Evolutionary conservation across 1,140 invertebrate genomes (phyloP), one percentile per base, ranked within the genome.

Genomic region (Belonocnema kinseyi): DNA sequence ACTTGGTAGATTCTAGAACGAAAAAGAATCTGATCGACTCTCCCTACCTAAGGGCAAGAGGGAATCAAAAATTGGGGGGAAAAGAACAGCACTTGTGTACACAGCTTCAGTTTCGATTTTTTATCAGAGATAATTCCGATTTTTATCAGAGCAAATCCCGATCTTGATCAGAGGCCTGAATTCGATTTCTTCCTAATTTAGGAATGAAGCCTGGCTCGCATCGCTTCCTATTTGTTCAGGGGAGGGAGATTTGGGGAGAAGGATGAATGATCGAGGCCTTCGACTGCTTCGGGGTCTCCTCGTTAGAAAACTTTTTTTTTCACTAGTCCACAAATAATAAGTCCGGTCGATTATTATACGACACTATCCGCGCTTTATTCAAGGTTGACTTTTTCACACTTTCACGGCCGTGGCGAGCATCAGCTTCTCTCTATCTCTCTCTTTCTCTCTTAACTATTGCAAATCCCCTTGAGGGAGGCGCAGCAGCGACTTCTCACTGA

Each of bases 401-500:
- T 46, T 66, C 33, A 33, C 61, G 61, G 21, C 61, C 61, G 14
- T 66, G n/a, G 26, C 40, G 61, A 66, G 61, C 78, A 74, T 72
- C 26, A 26, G 71, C 50, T 78, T 74, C 77, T 77, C 73, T 82
- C 74, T 58, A 74, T 50, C 21, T 78, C 72, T 80, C 40, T 78
- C 70, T 80, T 54, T 72, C 73, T 75, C 77, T 85, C n/a, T n/a
- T n/a, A 84, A 80, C 78, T 82, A 58, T 80, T 80, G 84, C 91
- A 92, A 85, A 91, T 87, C 72, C 85, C 84, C 79, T 90, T 91
- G 73, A 91, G 87, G 82, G 90, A 91, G 77, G 89, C 90, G 85
- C 91, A 92, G 86, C 91, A 92, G 81, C 90, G 89, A 80, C 79
- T 89, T 87, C 85, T 90, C 85, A 91, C 88, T 86, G 90, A 90